These are phyloP conservation scores for Pteronura brasiliensis DNA, from an alignment of 2,113 vertebrate genomes.

Conservation along the genomic window DNA sequence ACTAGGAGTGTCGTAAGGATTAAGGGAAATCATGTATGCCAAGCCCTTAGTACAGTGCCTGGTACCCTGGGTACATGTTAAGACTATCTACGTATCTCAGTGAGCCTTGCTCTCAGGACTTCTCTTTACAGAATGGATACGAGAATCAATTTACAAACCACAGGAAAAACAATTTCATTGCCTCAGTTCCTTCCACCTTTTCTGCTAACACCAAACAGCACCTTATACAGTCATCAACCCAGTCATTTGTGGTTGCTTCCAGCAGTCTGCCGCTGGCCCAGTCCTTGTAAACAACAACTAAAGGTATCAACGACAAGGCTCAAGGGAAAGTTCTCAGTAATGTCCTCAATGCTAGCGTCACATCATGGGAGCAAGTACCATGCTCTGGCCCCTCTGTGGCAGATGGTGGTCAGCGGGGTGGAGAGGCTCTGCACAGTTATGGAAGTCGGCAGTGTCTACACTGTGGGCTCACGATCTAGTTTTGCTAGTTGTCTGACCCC, in stretches of 20 bases:
- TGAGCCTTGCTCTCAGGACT: not conserved
- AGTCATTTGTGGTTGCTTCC: not conserved
- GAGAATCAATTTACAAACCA: not conserved
- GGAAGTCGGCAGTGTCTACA: not conserved
- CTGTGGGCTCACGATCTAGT: not conserved
- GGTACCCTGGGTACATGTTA: not conserved
- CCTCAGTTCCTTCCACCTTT: not conserved
- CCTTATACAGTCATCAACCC: not conserved
- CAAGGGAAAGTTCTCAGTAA: not conserved
- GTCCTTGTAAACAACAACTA: not conserved
- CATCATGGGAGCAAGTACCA: not conserved
- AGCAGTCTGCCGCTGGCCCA: not conserved
- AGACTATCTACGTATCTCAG: not conserved
- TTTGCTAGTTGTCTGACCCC: not conserved
- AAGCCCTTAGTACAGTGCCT: not conserved
- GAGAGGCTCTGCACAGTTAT: not conserved
- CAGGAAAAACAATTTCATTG: not conserved
- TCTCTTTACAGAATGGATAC: not conserved
- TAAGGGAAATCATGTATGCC: not conserved
- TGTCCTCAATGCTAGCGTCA: not conserved
- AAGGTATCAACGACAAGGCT: not conserved
- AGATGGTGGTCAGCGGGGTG: not conserved
- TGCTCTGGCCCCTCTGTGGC: not conserved
- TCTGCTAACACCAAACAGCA: not conserved
- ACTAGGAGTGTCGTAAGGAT: not conserved